Evolutionary conservation across 2,797 vertebrate genomes (phyloP), one percentile per base, ranked within the genome.

Genomic region (Nyctibius grandis): DNA sequence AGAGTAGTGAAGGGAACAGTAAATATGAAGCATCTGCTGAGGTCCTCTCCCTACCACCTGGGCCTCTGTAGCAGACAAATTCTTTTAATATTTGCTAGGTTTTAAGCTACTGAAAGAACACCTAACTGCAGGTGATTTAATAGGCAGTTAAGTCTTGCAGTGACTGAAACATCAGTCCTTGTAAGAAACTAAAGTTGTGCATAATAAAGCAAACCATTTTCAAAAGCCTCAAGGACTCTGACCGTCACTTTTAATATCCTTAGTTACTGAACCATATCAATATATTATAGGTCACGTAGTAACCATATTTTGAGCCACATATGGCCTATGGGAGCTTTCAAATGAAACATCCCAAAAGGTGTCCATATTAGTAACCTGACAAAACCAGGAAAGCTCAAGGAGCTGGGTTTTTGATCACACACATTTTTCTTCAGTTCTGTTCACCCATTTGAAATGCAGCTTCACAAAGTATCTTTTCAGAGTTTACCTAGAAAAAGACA

Each of bases 91-190:
- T 65, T 67, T 64, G 16, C 76, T 56, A 65, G 29, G 34, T 15
- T 68, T 91, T 80, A 90, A 90, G 61, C 45, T 78, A 90, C 80
- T 45, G 33, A 81, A 88, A 82, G 50, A 16, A 0, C 14, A 91
- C 20, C 12, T 44, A 91, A 47, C 57, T 81, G 76, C 69, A 88
- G 65, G 73, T 91, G 88, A 95, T 91, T 90, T 90, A 94, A 86
- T 11, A 81, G 21, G 48, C 57, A 90, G 63, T 84, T 84, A 68
- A 80, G 34, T 83, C 93, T 81, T 31, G 36, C 9, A 29, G 72
- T 34, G 36, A 92, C 47, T 36, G 70, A 76, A 23, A 73, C 8
- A 33, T 61, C 25, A 22, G 47, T 22, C 40, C 51, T 74, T 10
- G 1, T 19, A 67, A 70, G 67, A 89, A 94, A 89, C 38, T 40